Percentiles rank a stretch among this genome's conserved stretches.
Conservation (phyloP, 2,888 invertebrate species). For the Cryptus viduatorius region DNA sequence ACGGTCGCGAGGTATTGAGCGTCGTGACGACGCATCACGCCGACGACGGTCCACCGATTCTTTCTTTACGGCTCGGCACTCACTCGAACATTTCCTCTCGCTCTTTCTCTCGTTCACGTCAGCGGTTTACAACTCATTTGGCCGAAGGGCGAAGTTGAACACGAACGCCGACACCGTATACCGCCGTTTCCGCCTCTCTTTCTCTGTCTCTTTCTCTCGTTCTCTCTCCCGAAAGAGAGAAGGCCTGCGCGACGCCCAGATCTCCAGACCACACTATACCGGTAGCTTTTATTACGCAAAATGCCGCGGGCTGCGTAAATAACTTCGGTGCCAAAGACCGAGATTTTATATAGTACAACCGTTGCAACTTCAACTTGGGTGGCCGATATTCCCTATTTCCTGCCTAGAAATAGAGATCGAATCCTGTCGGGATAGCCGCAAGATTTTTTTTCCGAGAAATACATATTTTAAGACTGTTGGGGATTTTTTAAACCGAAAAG, state of each 20-base stretch:
- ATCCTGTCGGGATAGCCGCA: not conserved
- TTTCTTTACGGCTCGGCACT: conserved; percentile 59
- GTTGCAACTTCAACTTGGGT: conserved; percentile 42
- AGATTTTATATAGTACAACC: not conserved
- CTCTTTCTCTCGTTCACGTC: conserved; percentile 61
- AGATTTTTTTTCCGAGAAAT: not conserved
- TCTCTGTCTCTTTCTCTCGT: not conserved
- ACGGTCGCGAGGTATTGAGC: conserved; percentile 48
- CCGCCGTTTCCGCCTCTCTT: conserved; percentile 40
- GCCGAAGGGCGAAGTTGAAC: conserved; percentile 53
- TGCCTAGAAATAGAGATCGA: not conserved
- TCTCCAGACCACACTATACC: conserved; percentile 52
- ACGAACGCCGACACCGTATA: conserved; percentile 56
- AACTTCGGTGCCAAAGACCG: conserved; percentile 23
- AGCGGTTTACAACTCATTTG: conserved; percentile 80
- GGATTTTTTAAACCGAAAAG: not conserved
- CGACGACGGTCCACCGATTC: conserved; percentile 57
- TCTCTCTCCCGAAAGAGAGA: conserved; percentile 13
- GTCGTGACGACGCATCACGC: conserved; percentile 55
- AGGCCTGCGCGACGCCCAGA: conserved; percentile 39
- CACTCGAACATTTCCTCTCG: conserved; percentile 43
- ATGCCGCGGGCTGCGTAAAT: conserved; percentile 29
- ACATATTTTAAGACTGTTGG: not conserved
- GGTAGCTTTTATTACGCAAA: conserved; percentile 76
- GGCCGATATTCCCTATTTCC: conserved; percentile 49